A percentile compares a stretch with the other conserved stretches of the same genome.
Conservation (phyloP, 2,888 invertebrate species). For the Panzeria rudis region DNA sequence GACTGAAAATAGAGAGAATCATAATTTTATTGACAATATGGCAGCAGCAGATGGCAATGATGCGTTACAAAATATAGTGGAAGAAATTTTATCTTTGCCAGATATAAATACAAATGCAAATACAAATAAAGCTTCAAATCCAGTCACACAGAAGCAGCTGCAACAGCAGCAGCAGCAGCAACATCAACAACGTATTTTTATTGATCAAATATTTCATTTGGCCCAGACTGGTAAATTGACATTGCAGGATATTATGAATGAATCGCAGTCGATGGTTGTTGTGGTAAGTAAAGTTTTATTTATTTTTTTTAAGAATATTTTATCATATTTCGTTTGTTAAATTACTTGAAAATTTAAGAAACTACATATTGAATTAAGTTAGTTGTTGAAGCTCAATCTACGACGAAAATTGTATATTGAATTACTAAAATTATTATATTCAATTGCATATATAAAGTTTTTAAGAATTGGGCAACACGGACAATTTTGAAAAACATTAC, state of each 20-base stretch:
- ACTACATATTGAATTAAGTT: too few relatives aligned
- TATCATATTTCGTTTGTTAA: neutral
- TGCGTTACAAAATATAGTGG: slow-evolving; percentile 42
- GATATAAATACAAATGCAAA: slow-evolving; percentile 13
- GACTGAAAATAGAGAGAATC: slow-evolving; percentile 28
- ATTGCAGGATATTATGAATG: slow-evolving; percentile 81
- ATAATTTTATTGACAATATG: slow-evolving; percentile 32
- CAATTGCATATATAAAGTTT: too few relatives aligned
- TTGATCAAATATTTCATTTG: slow-evolving; percentile 81
- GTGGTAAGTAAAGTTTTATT: slow-evolving; percentile 77
- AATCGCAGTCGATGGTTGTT: slow-evolving; percentile 82
- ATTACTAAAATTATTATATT: too few relatives aligned
- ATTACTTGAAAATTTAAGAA: neutral
- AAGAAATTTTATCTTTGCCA: slow-evolving; percentile 24
- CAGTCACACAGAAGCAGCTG: slow-evolving; percentile 11
- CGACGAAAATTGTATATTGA: too few relatives aligned
- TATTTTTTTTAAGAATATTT: neutral
- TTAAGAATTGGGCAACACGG: too few relatives aligned
- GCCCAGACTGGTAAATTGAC: slow-evolving; percentile 80
- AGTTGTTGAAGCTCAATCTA: too few relatives aligned
- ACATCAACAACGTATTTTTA: slow-evolving; percentile 78
- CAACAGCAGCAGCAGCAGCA: slow-evolving; percentile 39
- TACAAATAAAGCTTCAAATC: slow-evolving; percentile 3
- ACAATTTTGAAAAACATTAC: too few relatives aligned
- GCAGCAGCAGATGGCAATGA: slow-evolving; percentile 33